Evolutionary conservation across 2,113 vertebrate species (phyloP), one percentile per base, ranked within the genome.

Genomic region (Tor tambroides): DNA sequence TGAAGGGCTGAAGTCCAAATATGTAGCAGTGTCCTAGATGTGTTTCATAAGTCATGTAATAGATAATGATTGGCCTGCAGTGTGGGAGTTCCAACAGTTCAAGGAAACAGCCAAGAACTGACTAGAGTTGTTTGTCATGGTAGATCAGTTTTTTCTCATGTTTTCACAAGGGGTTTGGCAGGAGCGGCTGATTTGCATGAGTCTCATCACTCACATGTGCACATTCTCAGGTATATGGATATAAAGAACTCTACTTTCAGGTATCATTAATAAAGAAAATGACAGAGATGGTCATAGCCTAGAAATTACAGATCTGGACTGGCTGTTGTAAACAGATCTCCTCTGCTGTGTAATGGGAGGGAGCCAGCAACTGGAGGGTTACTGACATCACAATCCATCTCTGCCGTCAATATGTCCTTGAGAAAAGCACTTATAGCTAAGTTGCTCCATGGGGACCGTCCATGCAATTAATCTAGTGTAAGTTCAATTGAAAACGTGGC

Each of bases 91-190:
- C 77, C 71, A 46, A 49, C 28, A 69, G 61, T 77, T 88, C 71
- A 43, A 81, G 61, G 65, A 85, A 88, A 85, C 78, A 78, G 79
- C 71, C 59, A 86, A 88, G 85, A 85, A 76, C 72, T 87, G 75
- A 84, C 59, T 56, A 51, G 67, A 86, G 63, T 59, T 74, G 83
- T 81, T 85, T 79, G 78, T 85, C 71, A 86, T 74, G 71, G 30
- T 77, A 30, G 28, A 81, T 85, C 77, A 46, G 71, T 54, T 63
- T 85, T 76, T 63, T 4, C 11, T 6, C 2, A 32, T 83, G 87
- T 88, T 83, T 77, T 69, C 80, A 63, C 59, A 49, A 49, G 74
- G 59, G 74, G 28, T 49, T 78, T 85, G 84, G 85, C 59, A 83
- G 59, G 71, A 83, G 35, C 61, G n/a, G 23, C 61, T 77, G 61